Evolutionary conservation across 2,797 vertebrate species (phyloP).

Genomic region (Xiphophorus birchmanni): DNA sequence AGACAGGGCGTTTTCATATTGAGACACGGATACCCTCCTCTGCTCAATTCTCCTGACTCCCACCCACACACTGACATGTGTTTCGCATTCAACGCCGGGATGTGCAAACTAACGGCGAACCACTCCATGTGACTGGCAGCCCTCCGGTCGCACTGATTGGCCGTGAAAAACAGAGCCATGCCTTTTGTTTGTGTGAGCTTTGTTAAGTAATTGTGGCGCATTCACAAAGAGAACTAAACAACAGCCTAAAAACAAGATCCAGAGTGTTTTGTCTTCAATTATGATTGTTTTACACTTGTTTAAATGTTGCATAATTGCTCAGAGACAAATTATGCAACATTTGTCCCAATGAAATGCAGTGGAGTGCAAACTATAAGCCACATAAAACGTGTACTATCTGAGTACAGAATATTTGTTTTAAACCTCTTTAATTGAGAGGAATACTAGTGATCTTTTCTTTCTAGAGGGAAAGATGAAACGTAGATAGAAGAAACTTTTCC

Average conservation of each 20-base stretch:
- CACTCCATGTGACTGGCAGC: slow-evolving; percentile 72
- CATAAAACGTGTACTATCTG: background rate
- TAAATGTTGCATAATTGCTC: background rate
- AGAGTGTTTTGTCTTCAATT: background rate
- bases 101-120: slow-evolving; percentile 81
- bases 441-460: background rate
- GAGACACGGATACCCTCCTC: slow-evolving; percentile 86
- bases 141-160: slow-evolving; percentile 46
- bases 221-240: background rate
- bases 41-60: slow-evolving; percentile 82
- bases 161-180: slow-evolving; percentile 41
- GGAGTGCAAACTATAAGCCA: background rate
- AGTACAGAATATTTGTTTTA: background rate
- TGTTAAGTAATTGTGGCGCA: slow-evolving; percentile 14
- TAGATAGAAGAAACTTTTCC: background rate
- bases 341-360: background rate
- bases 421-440: background rate
- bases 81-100: slow-evolving; percentile 83
- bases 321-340: background rate
- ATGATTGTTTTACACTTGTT: background rate
- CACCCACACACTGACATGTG: slow-evolving; percentile 85
- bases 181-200: slow-evolving; percentile 9
- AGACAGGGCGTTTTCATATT: slow-evolving; percentile 82
- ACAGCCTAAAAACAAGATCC: background rate
- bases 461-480: background rate